phyloP scores from a whole-genome alignment of 1,140 invertebrate species.

The Rhopalosiphum padi region DNA sequence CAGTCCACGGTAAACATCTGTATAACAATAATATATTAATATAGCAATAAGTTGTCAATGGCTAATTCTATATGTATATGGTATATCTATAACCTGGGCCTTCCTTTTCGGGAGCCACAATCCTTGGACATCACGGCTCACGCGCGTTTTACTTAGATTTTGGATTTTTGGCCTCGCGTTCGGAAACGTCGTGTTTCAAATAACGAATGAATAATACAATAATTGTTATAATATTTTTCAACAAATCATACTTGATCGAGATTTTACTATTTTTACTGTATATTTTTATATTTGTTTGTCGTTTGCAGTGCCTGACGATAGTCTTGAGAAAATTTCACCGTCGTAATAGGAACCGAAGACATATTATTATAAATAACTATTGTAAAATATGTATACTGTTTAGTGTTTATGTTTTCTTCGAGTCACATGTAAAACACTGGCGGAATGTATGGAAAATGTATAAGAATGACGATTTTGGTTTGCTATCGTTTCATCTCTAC shows the following conservation, averaged over 20 bases:
- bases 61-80: neutral
- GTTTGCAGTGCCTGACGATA: neutral
- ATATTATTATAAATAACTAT: neutral
- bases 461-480: neutral
- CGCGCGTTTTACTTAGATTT: neutral
- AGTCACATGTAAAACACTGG: neutral
- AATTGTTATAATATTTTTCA: neutral
- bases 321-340: neutral
- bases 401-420: neutral
- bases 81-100: neutral
- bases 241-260: neutral
- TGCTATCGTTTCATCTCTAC: neutral
- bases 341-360: neutral
- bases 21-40: neutral
- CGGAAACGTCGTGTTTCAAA: neutral
- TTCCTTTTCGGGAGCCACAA: too few species aligned
- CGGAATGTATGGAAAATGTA: neutral
- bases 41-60: neutral
- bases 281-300: neutral
- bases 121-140: too few species aligned
- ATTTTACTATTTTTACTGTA: neutral
- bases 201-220: neutral
- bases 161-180: too few species aligned
- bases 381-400: neutral
- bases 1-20: neutral